Evolutionary conservation across 2,888 invertebrate genomes (phyloP).

Genomic region (Ormyrus rosae): DNA sequence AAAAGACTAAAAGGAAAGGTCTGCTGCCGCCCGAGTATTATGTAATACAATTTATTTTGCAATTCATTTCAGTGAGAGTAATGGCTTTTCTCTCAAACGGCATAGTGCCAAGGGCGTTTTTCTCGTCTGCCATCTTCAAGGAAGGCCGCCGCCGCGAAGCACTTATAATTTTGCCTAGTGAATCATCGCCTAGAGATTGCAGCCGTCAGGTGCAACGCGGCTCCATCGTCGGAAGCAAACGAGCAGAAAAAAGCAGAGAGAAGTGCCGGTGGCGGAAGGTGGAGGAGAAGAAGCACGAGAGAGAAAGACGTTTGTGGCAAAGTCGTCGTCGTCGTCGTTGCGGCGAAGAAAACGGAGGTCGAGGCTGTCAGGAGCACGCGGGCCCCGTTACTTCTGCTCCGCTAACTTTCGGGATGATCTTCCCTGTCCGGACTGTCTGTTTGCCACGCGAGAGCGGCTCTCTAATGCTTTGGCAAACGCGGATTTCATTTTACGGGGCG

Average conservation of each 20-base stretch:
- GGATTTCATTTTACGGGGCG: constrained; percentile 62
- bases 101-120: too few relatives aligned
- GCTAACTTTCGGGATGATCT: constrained; percentile 68
- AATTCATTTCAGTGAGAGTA: too few relatives aligned
- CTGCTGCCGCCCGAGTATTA: too few relatives aligned
- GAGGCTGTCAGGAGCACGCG: constrained; percentile 65
- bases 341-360: constrained; percentile 52
- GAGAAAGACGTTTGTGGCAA: too few relatives aligned
- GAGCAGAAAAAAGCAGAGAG: background rate
- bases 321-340: background rate
- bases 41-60: too few relatives aligned
- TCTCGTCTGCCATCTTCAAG: too few relatives aligned
- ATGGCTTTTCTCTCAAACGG: too few relatives aligned
- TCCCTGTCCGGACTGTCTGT: constrained; percentile 65
- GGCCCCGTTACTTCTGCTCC: constrained; percentile 69
- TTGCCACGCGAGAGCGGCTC: constrained; percentile 63
- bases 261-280: background rate
- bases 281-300: too few relatives aligned
- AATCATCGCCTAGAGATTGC: constrained; percentile 68
- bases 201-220: constrained; percentile 71
- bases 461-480: constrained; percentile 66
- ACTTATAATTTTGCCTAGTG: constrained; percentile 71
- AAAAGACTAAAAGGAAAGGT: too few relatives aligned
- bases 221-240: background rate
- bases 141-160: constrained; percentile 6